Evolutionary conservation across 2,113 vertebrate species (phyloP), one percentile per base, ranked within the genome.

Genomic region (Aptenodytes patagonicus): DNA sequence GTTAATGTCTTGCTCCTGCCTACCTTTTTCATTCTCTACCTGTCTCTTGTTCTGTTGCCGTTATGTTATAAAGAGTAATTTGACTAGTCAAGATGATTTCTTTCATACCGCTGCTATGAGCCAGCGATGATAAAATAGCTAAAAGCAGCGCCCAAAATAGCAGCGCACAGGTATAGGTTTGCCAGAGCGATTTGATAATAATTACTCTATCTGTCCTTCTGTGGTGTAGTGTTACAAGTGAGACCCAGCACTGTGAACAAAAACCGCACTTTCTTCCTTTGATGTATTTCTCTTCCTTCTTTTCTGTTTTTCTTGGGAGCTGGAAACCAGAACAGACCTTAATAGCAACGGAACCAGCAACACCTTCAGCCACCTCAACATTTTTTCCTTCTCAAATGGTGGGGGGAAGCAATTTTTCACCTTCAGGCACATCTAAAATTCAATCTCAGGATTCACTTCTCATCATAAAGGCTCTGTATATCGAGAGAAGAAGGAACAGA

Each of bases 1-100:
- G 79, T 86, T 93, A 89, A 88, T 90, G 68, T 89, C 96, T 93
- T 95, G 79, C 87, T 94, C 88, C 80, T 97, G 85, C 88, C 96
- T 89, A 73, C 92, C 85, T 89, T 86, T 86, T 89, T 94, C 49
- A 42, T 95, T 94, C 90, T 83, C 36, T 95, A 96, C 90, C 90
- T 91, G 87, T 92, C 95, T 92, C 91, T 91, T 89, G 34, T 94
- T 92, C 85, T 81, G 51, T 92, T 96, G 93, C 78, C 32, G 4
- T 65, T 95, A 55, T 31, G 32, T 94, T 96, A 90, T 49, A 69
- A 90, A 66, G 68, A 95, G 64, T 10, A 60, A 95, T 93, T 90
- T 96, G 93, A 83, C 70, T 92, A 94, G 90, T 90, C 86, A 86
- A 88, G 95, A 83, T 92, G 88, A 94, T 94, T 92, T 92, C 80